Base-by-base conservation (phyloP, 2,888 invertebrate species). In the Cerceris ruficornis region DNA sequence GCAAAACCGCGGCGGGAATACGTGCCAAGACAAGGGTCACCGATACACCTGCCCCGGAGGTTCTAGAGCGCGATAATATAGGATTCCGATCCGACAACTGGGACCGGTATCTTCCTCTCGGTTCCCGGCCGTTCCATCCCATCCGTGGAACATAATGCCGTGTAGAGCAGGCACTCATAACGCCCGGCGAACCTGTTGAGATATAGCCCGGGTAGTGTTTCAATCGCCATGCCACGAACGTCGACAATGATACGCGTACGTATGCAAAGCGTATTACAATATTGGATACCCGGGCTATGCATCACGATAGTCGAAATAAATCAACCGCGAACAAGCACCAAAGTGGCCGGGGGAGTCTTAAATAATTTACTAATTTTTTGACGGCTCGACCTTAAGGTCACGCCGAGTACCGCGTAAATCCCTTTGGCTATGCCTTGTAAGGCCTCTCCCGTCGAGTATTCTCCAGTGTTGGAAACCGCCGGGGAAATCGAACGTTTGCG, bases 201-300 rank as follows among this genome's bases (percentile, higher is more conserved):
- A 90, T 91, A 91, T 91, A 89, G 91, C 90, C 90, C 89, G 88
- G 91, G 88, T 91, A 91, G 91, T 91, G 91, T 92, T 92, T 92
- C 91, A 91, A 91, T 92, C 89, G 90, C 88, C 78, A 77, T 77
- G 77, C 74, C 83, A 84, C 75, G 75, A 87, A 86, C 88, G 82
- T 87, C 88, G 86, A 87, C 89, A 88, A 89, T 90, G 89, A 90
- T 90, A 89, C 88, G 88, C 86, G 85, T 80, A 73, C 81, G 85
- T 84, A 87, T 87, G 86, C 87, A 87, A 88, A 88, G 87, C 88
- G 89, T 90, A 91, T 91, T 91, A 90, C 91, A 91, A 91, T 91
- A 91, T 91, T 91, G 89, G 90, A 90, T 90, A 89, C 85, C 88
- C 85, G 89, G 87, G 81, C 89, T 87, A 90, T 91, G 89, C 84